Percentiles rank a stretch among this genome's conserved stretches.
These are phyloP conservation scores for Takifugu bimaculatus DNA, from an alignment of 2,113 vertebrate genomes.

Conservation along the genomic window DNA sequence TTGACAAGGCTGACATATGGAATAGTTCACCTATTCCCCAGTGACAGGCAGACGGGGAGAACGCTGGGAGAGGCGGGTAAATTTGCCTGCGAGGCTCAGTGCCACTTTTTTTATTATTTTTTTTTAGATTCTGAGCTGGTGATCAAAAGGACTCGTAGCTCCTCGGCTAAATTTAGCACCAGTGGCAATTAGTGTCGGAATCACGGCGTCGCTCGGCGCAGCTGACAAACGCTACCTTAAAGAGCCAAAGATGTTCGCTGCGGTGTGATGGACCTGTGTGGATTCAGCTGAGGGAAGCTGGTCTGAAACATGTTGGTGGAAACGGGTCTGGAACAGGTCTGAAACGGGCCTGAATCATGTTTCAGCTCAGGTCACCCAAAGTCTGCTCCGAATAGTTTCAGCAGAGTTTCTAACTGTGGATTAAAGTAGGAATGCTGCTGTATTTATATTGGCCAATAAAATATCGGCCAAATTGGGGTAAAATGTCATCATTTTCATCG, in stretches of 20 bases:
- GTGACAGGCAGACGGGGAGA: conserved; percentile 93
- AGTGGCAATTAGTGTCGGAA: conserved; percentile 93
- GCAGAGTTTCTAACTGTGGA: too few relatives aligned
- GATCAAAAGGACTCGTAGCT: conserved; percentile 97
- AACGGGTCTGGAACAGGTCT: too few relatives aligned
- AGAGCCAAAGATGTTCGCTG: conserved; percentile 65
- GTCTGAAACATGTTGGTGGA: too few relatives aligned
- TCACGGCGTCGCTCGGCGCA: conserved; percentile 90
- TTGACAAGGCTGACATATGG: conserved; percentile 99
- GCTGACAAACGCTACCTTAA: conserved; percentile 88
- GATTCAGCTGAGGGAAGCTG: not conserved
- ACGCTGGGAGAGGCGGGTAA: conserved; percentile 80
- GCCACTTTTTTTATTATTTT: conserved; percentile 69
- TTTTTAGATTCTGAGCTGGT: conserved; percentile 81
- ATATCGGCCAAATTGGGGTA: too few relatives aligned
- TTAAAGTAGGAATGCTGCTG: too few relatives aligned
- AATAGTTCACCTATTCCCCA: conserved; percentile 99
- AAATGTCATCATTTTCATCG: too few relatives aligned
- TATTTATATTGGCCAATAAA: too few relatives aligned
- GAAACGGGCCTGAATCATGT: too few relatives aligned
- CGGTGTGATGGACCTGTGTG: conserved; percentile 47
- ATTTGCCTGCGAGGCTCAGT: conserved; percentile 94
- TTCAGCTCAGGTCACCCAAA: too few relatives aligned
- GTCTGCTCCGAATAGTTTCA: too few relatives aligned
- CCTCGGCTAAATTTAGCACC: conserved; percentile 96